phyloP scores from a whole-genome alignment of 2,797 vertebrate species.

The Cossypha niveicapilla region DNA sequence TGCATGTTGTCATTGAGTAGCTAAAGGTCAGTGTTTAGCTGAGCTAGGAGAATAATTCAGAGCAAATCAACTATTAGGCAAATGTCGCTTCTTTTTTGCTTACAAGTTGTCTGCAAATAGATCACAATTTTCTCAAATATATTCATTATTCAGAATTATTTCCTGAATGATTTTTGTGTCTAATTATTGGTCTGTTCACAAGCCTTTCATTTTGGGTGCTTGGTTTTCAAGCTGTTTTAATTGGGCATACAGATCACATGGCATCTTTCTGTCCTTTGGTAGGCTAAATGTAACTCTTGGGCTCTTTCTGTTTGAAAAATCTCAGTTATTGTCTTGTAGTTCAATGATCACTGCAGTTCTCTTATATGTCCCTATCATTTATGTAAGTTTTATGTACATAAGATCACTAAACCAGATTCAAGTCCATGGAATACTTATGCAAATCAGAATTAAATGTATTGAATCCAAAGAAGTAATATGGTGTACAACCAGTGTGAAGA shows the following conservation, averaged over 20 bases:
- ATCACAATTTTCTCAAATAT: conserved; percentile 61
- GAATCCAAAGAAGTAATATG: neutral
- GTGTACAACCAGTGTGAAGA: neutral
- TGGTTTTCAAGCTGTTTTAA: conserved; percentile 32
- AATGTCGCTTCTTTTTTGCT: conserved; percentile 35
- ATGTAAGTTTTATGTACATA: neutral
- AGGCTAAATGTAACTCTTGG: neutral
- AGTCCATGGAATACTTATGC: neutral
- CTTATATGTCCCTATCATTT: neutral
- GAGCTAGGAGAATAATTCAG: conserved; percentile 58
- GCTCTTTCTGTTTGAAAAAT: neutral
- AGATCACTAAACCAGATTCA: neutral
- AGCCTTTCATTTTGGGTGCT: conserved; percentile 28
- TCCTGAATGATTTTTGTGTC: conserved; percentile 51
- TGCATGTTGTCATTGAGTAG: conserved; percentile 29
- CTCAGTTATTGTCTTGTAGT: neutral
- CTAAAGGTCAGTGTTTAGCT: conserved; percentile 64
- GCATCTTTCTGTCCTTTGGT: neutral
- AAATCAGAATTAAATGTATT: neutral
- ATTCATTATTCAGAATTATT: conserved; percentile 61
- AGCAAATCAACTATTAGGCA: conserved; percentile 58
- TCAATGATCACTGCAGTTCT: neutral
- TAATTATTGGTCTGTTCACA: conserved; percentile 59
- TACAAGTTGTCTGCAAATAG: conserved; percentile 60
- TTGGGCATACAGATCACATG: neutral